Percentiles rank a stretch among this genome's conserved stretches.
phyloP scores from a whole-genome alignment of 2,113 vertebrate genomes.

The Chloropsis hardwickii region DNA sequence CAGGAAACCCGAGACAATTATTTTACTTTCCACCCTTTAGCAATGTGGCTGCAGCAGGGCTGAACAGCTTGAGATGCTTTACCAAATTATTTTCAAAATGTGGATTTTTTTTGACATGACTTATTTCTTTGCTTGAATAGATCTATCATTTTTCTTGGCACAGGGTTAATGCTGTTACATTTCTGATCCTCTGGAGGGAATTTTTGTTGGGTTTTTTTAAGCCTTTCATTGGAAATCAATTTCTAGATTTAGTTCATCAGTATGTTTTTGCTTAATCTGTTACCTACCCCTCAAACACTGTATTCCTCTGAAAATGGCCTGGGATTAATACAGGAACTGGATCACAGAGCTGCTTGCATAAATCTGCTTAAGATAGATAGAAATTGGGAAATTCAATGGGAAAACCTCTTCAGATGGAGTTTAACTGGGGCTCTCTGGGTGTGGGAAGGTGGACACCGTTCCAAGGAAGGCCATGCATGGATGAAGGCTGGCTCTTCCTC shows the following conservation, averaged over 20 bases:
- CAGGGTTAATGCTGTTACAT: not conserved
- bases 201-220: not conserved
- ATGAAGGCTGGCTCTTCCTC: not conserved
- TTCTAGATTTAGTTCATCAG: not conserved
- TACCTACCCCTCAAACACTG: not conserved
- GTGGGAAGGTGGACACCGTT: not conserved
- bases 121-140: constrained; percentile 27
- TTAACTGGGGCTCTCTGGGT: not conserved
- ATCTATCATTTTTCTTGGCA: constrained; percentile 2
- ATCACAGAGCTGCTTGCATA: not conserved
- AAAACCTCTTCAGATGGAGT: not conserved
- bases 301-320: not conserved
- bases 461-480: accelerated
- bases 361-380: not conserved
- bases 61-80: constrained; percentile 28
- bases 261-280: not conserved
- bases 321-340: not conserved
- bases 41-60: not conserved
- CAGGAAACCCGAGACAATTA: constrained; percentile 15
- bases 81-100: constrained; percentile 34
- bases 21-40: not conserved
- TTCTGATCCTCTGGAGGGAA: not conserved
- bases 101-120: not conserved
- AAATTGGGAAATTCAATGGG: not conserved
- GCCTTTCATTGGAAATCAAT: not conserved